Conservation (phyloP, 2,113 vertebrate genomes). For the Channa maculata region DNA sequence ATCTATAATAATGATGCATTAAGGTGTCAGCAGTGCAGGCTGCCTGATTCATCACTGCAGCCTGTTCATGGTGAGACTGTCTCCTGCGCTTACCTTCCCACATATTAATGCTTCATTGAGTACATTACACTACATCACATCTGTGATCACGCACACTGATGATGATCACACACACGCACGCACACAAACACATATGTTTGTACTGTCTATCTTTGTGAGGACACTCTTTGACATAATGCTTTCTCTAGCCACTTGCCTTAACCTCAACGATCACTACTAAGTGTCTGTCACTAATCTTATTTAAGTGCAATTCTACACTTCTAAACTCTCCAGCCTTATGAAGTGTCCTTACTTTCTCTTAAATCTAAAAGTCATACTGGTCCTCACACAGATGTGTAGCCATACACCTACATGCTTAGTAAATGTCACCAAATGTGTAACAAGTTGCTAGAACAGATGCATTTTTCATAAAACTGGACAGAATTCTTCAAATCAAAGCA, state of each 20-base stretch:
- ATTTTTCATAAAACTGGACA: too few relatives aligned
- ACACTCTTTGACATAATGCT: not conserved
- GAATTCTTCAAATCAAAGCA: too few relatives aligned
- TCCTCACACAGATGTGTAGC: too few relatives aligned
- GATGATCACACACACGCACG: conserved; percentile 2
- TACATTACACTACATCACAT: conserved; percentile 58
- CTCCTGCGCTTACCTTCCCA: conserved; percentile 56
- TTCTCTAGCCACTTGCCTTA: not conserved
- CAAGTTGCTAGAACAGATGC: too few relatives aligned
- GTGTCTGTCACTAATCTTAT: too few relatives aligned
- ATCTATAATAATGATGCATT: conserved; percentile 87
- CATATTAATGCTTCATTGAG: conserved; percentile 67
- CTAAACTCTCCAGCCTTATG: too few relatives aligned
- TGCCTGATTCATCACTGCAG: conserved; percentile 85
- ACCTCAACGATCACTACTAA: not conserved
- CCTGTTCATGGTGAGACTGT: conserved; percentile 79
- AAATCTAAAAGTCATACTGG: too few relatives aligned
- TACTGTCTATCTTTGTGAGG: not conserved
- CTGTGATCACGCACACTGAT: conserved; percentile 33
- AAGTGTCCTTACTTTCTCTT: too few relatives aligned
- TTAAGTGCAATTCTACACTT: too few relatives aligned
- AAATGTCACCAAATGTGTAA: too few relatives aligned
- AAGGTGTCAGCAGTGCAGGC: conserved; percentile 76
- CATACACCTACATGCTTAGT: too few relatives aligned
- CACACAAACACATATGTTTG: not conserved